Base-by-base conservation (phyloP, 2,113 vertebrate species). In the Trichechus manatus region DNA sequence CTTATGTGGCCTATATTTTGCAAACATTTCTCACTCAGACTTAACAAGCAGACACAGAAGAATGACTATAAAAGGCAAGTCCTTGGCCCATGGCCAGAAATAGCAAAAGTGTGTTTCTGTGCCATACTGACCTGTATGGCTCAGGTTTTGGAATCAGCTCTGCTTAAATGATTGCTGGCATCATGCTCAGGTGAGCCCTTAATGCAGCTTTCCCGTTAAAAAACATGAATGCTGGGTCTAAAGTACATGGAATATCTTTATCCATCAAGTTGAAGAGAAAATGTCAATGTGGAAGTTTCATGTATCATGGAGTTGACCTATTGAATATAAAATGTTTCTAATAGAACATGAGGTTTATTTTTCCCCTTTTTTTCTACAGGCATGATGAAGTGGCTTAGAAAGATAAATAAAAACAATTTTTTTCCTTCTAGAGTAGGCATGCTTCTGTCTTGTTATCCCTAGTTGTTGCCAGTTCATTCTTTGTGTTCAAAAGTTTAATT, bases 21-120 rank as follows among this genome's bases (percentile, higher is more conserved):
- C 78, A 97, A 90, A 96, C 87, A 92, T 98, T 97, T 98, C 96
- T 98, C 98, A 92, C 93, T 80, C 50, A 91, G 70, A 90, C 74
- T 97, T 95, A 96, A 97, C 95, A 95, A 97, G 94, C 97, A 91
- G 61, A 96, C 87, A 98, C 96, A 98, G 96, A 98, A 97, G 75
- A 95, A 94, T 97, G 96, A 96, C 94, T 98, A 59, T 97, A 97
- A 98, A 97, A 47, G 94, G 95, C 91, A 97, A 95, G 94, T 97
- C 87, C 94, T 97, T 98, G 98, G 97, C 97, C 91, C 95, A 36
- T 50, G 92, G 91, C 97, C 97, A 98, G 97, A 95, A 97, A 96
- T 97, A 98, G 95, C 98, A 92, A 98, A 98, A 98, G 95, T 95
- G 86, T 98, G 96, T 98, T 97, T 97, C 98, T 98, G 81, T 98